These are phyloP conservation scores for Luperina nickerlii DNA, from an alignment of 2,888 invertebrate genomes.

Conservation along the genomic window DNA sequence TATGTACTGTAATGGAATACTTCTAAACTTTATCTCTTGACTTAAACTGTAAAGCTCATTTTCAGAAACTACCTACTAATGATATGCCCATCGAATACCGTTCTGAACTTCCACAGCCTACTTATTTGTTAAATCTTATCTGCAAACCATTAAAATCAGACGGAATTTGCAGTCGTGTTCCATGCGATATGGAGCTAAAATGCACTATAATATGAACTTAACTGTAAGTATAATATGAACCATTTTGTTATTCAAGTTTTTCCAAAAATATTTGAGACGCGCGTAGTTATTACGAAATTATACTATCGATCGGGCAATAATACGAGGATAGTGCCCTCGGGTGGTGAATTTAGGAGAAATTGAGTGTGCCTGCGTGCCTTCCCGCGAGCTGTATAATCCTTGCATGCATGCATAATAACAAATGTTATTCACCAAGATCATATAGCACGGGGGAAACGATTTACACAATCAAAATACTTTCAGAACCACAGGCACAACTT, in stretches of 20 bases:
- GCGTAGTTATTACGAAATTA: constrained; percentile 86
- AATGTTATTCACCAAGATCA: constrained; percentile 82
- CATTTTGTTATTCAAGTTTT: constrained; percentile 67
- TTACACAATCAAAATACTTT: constrained; percentile 59
- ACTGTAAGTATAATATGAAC: constrained; percentile 45
- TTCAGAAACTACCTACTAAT: constrained; percentile 13
- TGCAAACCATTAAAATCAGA: constrained; percentile 31
- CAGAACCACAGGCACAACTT: constrained; percentile 35
- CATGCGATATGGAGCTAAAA: constrained; percentile 38
- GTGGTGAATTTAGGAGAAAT: constrained; percentile 89
- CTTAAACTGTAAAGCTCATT: background rate
- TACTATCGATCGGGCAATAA: constrained; percentile 88
- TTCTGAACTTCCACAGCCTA: constrained; percentile 16
- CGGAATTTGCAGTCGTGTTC: constrained; percentile 27
- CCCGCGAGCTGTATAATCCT: constrained; percentile 80
- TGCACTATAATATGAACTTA: constrained; percentile 43
- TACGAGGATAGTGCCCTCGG: constrained; percentile 84
- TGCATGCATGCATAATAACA: constrained; percentile 82
- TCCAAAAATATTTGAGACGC: constrained; percentile 78
- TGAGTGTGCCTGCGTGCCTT: constrained; percentile 85
- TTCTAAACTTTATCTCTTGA: constrained; percentile 15
- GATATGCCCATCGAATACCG: background rate
- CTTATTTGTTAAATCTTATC: constrained; percentile 46
- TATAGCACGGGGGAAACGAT: constrained; percentile 79
- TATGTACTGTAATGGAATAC: constrained; percentile 29